Evolutionary conservation across 1,140 invertebrate genomes (phyloP), one percentile per base, ranked within the genome.

Genomic region (Hypsibius dujardini): DNA sequence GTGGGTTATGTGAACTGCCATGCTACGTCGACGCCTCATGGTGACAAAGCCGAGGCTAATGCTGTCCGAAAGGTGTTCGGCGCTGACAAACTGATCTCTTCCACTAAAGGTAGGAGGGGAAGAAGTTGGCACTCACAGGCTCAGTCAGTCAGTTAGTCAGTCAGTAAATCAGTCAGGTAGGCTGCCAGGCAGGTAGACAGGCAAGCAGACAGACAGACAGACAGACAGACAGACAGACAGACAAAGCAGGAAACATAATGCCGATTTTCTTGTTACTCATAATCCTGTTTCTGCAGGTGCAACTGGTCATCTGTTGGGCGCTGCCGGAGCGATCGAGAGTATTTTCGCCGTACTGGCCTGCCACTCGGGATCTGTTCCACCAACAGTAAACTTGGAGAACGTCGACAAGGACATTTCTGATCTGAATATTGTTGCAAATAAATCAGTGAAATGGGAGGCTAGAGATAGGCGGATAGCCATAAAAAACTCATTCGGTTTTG

Each of bases 401-500:
- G 80, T 88, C 70, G 76, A 80, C 72, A 76, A 77, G 74, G 84
- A 84, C 76, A 80, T 82, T 59, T 80, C 83, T 46, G 76, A 83
- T 72, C 81, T 93, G 59, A 86, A 88, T 77, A 87, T 88, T 82
- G 86, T 90, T n/a, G 79, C 84, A 15, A 84, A 86, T 71, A 75
- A 76, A 45, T 80, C 81, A 73, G 79, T 82, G 76, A 76, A 79
- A 70, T 92, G 90, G 89, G 78, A 74, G 1, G 15, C 60, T 2
- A 56, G 73, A 46, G 72, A 67, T 2, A 75, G 74, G 76, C 84
- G 87, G 77, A 81, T 92, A 74, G 92, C 91, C n/a, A 79, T 98
- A 60, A 95, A 93, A 80, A 98, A 98, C 82, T 93, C 94, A 14
- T 98, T 98, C 85, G 95, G 95, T 2, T 98, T 98, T 85, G 95